Conservation (phyloP, 2,797 vertebrate genomes). For the Argyrosomus regius region DNA sequence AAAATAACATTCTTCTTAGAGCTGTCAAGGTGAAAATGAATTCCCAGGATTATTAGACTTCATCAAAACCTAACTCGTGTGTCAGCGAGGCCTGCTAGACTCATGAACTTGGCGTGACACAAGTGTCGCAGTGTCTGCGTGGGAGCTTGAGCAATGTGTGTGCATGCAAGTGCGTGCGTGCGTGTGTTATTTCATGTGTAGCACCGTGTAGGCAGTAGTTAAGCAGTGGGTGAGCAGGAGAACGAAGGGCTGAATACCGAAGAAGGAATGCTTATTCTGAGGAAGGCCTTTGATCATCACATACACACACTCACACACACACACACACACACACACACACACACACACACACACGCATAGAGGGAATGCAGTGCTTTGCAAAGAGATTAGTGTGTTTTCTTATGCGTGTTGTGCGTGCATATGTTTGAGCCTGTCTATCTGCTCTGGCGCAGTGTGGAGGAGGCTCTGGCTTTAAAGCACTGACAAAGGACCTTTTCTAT, state of each 20-base stretch:
- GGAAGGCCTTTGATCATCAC: conserved; percentile 44
- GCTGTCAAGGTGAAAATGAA: not conserved
- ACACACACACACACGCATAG: not conserved
- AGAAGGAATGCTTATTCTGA: conserved; percentile 26
- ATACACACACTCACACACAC: not conserved
- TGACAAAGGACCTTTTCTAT: conserved; percentile 14
- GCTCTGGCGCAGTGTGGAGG: conserved; percentile 49
- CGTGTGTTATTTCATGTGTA: not conserved
- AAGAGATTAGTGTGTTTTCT: conserved; percentile 37
- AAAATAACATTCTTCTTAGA: not conserved
- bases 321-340: conserved; percentile 7
- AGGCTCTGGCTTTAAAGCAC: conserved; percentile 20
- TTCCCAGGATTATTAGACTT: conserved; percentile 8
- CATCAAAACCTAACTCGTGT: not conserved
- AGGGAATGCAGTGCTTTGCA: conserved; percentile 23
- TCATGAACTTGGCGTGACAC: conserved; percentile 15
- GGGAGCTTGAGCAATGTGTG: not conserved
- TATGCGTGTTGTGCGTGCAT: conserved; percentile 15
- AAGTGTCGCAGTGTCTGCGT: not conserved
- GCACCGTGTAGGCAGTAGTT: conserved; percentile 12
- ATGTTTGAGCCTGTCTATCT: not conserved
- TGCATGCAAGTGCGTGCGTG: not conserved
- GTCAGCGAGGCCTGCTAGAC: not conserved
- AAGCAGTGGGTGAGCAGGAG: conserved; percentile 17
- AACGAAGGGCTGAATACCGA: conserved; percentile 19